Percentiles rank a stretch among this genome's conserved stretches.
These are phyloP conservation scores for Triplophysa yarkandensis DNA, from an alignment of 2,797 vertebrate genomes.

Conservation along the genomic window DNA sequence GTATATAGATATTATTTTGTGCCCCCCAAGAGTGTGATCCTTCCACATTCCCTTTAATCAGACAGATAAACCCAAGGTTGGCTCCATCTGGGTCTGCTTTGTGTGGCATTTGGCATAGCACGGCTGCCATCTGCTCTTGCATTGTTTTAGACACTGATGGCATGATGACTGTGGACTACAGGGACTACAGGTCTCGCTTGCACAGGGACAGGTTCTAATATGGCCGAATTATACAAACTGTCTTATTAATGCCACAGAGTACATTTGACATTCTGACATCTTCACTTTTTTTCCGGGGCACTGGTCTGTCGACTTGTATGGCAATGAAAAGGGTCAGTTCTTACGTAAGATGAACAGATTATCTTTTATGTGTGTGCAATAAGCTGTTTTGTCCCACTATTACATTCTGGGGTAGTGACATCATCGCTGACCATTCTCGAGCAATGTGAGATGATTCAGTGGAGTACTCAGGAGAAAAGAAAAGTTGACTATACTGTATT, in stretches of 20 bases:
- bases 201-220: background rate
- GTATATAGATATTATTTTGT: constrained; percentile 16
- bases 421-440: constrained; percentile 29
- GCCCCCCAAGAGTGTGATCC: constrained; percentile 9
- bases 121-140: constrained; percentile 49
- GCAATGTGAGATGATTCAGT: constrained; percentile 21
- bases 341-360: constrained; percentile 48
- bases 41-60: constrained; percentile 37
- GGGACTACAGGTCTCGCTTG: too few species aligned
- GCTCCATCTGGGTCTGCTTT: constrained; percentile 70
- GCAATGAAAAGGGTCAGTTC: constrained; percentile 26
- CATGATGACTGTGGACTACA: constrained; percentile 37
- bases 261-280: background rate
- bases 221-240: constrained; percentile 34
- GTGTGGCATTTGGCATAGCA: constrained; percentile 65
- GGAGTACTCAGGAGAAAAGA: background rate
- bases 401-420: constrained; percentile 29
- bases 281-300: constrained; percentile 21
- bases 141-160: constrained; percentile 53
- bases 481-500: background rate
- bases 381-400: constrained; percentile 25
- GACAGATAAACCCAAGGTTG: constrained; percentile 52
- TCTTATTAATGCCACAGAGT: constrained; percentile 37
- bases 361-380: constrained; percentile 20
- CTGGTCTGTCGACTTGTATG: constrained; percentile 32